A percentile compares a stretch with the other conserved stretches of the same genome.
Conservation (phyloP, 2,797 vertebrate genomes). For the Rhyacichthys aspro region DNA sequence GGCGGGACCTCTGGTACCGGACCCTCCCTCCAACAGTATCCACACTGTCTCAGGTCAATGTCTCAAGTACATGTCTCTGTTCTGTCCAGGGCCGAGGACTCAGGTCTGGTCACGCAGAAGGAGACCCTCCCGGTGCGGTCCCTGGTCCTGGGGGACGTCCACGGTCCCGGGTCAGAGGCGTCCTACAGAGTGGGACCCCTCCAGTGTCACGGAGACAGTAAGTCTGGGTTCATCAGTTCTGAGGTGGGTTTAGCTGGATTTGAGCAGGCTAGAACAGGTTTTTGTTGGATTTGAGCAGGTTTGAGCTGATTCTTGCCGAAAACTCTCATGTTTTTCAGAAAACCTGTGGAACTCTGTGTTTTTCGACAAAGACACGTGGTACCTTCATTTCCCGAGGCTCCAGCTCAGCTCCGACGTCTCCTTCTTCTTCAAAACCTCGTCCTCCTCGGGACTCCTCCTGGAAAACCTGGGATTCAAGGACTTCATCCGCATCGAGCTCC, state of each 20-base stretch:
- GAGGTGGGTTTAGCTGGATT: too few relatives aligned
- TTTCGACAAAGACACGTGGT: conserved; percentile 90
- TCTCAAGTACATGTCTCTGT: neutral
- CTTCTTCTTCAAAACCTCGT: conserved; percentile 91
- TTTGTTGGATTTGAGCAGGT: too few relatives aligned
- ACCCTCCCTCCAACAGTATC: too few relatives aligned
- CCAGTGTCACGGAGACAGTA: conserved; percentile 91
- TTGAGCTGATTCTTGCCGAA: neutral
- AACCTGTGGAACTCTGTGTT: conserved; percentile 93
- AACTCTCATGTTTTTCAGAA: conserved; percentile 65
- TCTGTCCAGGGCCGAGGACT: conserved; percentile 86
- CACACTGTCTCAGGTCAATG: too few relatives aligned
- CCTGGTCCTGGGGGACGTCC: conserved; percentile 88
- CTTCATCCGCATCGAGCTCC: conserved; percentile 89
- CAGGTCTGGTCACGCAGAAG: conserved; percentile 88
- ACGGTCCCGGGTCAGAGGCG: conserved; percentile 86
- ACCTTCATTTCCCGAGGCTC: conserved; percentile 89
- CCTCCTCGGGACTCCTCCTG: conserved; percentile 86
- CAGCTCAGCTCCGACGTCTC: conserved; percentile 90
- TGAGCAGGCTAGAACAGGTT: too few relatives aligned
- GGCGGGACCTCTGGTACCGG: conserved; percentile 86
- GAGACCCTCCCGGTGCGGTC: conserved; percentile 89
- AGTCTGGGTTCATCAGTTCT: conserved; percentile 76
- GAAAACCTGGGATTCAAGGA: conserved; percentile 91
- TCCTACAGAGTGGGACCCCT: conserved; percentile 90